phyloP scores from a whole-genome alignment of 2,888 invertebrate genomes.

The Periphyllus acericola region DNA sequence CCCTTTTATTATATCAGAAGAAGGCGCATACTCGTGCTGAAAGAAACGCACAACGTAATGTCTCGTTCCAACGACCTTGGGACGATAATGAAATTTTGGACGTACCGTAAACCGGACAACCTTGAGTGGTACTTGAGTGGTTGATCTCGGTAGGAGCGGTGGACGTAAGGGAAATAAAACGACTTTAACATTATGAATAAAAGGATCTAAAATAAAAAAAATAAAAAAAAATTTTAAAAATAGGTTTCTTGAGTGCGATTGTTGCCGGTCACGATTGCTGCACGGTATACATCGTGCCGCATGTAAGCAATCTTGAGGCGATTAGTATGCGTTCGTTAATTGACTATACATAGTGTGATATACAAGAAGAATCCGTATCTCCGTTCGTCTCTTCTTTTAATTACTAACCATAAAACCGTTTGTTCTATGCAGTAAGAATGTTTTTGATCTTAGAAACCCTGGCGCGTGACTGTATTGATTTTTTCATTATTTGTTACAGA shows the following conservation, averaged over 20 bases:
- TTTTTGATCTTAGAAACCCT: background rate
- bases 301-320: slow-evolving; percentile 23
- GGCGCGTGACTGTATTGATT: background rate
- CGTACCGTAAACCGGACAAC: slow-evolving; percentile 58
- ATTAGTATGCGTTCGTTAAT: slow-evolving; percentile 35
- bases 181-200: slow-evolving; percentile 27
- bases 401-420: background rate
- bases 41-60: slow-evolving; percentile 3
- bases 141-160: slow-evolving; percentile 22
- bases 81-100: slow-evolving; percentile 60
- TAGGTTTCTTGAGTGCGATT: slow-evolving; percentile 38
- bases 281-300: background rate
- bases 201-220: background rate
- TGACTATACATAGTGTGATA: background rate
- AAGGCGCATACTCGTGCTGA: background rate
- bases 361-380: background rate
- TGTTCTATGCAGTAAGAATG: background rate
- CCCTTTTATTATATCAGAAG: slow-evolving; percentile 35
- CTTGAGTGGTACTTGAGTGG: slow-evolving; percentile 45
- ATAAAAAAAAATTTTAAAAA: slow-evolving; percentile 3
- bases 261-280: slow-evolving; percentile 38
- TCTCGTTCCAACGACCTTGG: slow-evolving; percentile 54
- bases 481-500: slow-evolving; percentile 69
- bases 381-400: background rate
- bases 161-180: slow-evolving; percentile 13